Percentiles rank a stretch among this genome's conserved stretches.
Conservation (phyloP, 1,140 invertebrate species). For the Agrilus planipennis region DNA sequence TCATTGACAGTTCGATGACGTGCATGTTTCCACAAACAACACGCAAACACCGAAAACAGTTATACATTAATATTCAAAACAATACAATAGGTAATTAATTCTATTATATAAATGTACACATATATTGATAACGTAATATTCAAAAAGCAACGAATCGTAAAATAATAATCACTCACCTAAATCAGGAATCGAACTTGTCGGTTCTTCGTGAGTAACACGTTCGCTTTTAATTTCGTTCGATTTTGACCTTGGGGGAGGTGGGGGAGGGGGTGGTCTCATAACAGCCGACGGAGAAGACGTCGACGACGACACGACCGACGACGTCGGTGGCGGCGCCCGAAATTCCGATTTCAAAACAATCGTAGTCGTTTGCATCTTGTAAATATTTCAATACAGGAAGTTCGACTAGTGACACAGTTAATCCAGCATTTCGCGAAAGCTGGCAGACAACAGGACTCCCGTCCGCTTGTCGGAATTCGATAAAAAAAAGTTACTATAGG, state of each 20-base stretch:
- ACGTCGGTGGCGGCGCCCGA: constrained; percentile 21
- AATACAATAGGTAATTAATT: too few species aligned
- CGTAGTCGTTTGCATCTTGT: constrained; percentile 27
- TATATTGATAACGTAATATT: constrained; percentile 1
- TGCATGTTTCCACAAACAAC: too few species aligned
- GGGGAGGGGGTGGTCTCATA: constrained; percentile 42
- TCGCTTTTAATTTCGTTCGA: constrained; percentile 23
- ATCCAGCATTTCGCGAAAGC: too few species aligned
- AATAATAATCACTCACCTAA: constrained; percentile 49
- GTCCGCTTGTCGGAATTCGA: too few species aligned
- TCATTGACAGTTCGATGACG: too few species aligned
- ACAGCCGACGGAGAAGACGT: constrained; percentile 24
- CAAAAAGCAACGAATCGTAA: not conserved
- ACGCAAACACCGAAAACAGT: too few species aligned
- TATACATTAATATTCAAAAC: too few species aligned
- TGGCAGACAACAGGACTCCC: too few species aligned
- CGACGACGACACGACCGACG: constrained; percentile 25
- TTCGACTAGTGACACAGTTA: not conserved
- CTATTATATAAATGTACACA: too few species aligned
- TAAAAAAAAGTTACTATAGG: too few species aligned
- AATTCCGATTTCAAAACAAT: constrained; percentile 32
- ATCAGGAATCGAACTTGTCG: constrained; percentile 72
- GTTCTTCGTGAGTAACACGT: constrained; percentile 48
- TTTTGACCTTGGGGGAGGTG: constrained; percentile 38
- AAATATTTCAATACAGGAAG: not conserved